Evolutionary conservation across 2,113 vertebrate species (phyloP).

Genomic region (Antigone vipio): DNA sequence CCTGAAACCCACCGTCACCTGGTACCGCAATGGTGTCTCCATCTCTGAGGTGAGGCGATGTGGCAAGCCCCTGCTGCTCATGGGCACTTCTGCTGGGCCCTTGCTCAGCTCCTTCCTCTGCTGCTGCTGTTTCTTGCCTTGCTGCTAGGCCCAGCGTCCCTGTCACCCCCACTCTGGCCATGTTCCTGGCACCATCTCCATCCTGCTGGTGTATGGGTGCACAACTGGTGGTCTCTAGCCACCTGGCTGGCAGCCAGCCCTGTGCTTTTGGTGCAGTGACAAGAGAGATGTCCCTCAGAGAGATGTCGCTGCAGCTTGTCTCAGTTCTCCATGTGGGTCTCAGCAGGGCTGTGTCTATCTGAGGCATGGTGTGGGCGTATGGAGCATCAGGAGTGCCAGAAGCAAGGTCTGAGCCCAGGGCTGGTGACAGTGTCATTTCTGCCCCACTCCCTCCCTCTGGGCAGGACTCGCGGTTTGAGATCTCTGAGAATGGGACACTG

Average conservation of each 20-base stretch:
- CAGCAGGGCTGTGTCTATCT: neutral
- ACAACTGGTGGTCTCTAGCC: neutral
- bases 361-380: accelerated
- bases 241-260: neutral
- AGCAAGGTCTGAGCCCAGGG: neutral
- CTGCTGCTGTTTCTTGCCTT: neutral
- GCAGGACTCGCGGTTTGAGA: constrained; percentile 87
- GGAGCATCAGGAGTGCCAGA: neutral
- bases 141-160: neutral
- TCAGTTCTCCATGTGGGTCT: neutral
- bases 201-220: neutral
- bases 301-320: neutral
- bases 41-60: constrained; percentile 84
- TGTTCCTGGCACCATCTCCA: neutral
- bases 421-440: neutral
- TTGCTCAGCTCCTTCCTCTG: neutral
- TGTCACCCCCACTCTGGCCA: neutral
- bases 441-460: neutral
- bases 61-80: accelerated
- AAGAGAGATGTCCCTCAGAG: neutral
- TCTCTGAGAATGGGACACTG: constrained; percentile 88
- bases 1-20: constrained; percentile 84
- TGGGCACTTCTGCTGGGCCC: neutral
- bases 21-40: constrained; percentile 83
- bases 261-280: neutral